These are phyloP conservation scores for Xenopus petersii DNA, from an alignment of 2,797 vertebrate genomes.

Conservation along the genomic window DNA sequence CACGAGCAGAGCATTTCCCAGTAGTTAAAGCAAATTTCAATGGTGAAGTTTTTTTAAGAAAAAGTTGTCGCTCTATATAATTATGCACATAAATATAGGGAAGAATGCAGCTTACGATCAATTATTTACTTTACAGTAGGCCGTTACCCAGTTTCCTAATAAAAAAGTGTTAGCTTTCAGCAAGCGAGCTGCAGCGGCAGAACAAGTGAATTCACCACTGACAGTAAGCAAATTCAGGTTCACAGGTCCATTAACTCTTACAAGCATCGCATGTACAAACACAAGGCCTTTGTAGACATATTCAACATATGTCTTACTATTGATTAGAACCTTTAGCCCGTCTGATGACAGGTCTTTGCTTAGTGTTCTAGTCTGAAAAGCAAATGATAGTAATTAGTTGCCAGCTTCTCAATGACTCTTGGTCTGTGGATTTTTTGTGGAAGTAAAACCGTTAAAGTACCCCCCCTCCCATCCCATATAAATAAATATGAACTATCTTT, in stretches of 20 bases:
- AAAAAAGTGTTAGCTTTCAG: slow-evolving; percentile 40
- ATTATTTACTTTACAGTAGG: slow-evolving; percentile 23
- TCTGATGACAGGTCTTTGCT: slow-evolving; percentile 40
- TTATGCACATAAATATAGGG: slow-evolving; percentile 8
- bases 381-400: slow-evolving; percentile 46
- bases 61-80: not conserved
- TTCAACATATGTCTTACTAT: slow-evolving; percentile 47
- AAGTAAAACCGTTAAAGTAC: not conserved
- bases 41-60: too few species aligned
- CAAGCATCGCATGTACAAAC: slow-evolving; percentile 37
- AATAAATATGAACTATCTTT: too few species aligned
- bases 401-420: slow-evolving; percentile 28
- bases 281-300: slow-evolving; percentile 44
- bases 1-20: too few species aligned
- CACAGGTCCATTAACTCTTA: slow-evolving; percentile 46
- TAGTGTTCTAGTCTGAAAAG: slow-evolving; percentile 25
- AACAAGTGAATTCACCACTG: slow-evolving; percentile 41
- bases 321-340: slow-evolving; percentile 46
- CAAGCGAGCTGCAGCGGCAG: slow-evolving; percentile 1
- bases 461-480: too few species aligned
- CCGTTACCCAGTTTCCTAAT: slow-evolving; percentile 8
- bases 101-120: slow-evolving; percentile 1
- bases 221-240: slow-evolving; percentile 44
- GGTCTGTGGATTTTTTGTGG: not conserved
- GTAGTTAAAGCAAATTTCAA: too few species aligned